Conservation (phyloP, 2,797 vertebrate species). For the Labeo calbasu region DNA sequence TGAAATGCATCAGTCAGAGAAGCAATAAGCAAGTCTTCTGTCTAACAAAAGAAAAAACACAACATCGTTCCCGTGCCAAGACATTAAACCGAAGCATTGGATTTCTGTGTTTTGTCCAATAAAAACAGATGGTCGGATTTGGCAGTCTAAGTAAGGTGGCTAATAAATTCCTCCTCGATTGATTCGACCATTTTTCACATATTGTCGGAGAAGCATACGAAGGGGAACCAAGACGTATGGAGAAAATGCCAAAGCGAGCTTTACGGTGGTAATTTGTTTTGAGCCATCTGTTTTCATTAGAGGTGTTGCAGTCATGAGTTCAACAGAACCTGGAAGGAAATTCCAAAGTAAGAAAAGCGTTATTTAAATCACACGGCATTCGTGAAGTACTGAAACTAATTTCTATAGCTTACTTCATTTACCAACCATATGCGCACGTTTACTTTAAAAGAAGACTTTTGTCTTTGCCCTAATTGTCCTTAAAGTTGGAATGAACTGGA, state of each 20-base stretch:
- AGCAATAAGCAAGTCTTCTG: conserved; percentile 29
- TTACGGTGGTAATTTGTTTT: conserved; percentile 51
- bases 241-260: conserved; percentile 55
- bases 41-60: conserved; percentile 36
- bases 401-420: conserved; percentile 11
- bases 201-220: conserved; percentile 65
- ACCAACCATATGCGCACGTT: conserved; percentile 13
- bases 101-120: conserved; percentile 50
- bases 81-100: conserved; percentile 44
- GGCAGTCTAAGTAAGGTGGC: conserved; percentile 70
- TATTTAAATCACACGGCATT: conserved; percentile 38
- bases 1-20: background rate
- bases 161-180: conserved; percentile 72
- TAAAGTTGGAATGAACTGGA: background rate
- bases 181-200: conserved; percentile 75
- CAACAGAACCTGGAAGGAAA: conserved; percentile 41
- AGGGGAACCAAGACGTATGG: conserved; percentile 55
- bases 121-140: conserved; percentile 76
- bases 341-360: conserved; percentile 32
- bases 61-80: conserved; percentile 36
- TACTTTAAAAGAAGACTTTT: background rate
- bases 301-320: conserved; percentile 41
- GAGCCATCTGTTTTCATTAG: conserved; percentile 60
- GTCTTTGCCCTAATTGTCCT: background rate
- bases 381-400: conserved; percentile 17